A percentile compares a stretch with the other conserved stretches of the same genome.
Evolutionary conservation across 2,888 invertebrate species (phyloP).

Genomic region (Pollenia amentaria): DNA sequence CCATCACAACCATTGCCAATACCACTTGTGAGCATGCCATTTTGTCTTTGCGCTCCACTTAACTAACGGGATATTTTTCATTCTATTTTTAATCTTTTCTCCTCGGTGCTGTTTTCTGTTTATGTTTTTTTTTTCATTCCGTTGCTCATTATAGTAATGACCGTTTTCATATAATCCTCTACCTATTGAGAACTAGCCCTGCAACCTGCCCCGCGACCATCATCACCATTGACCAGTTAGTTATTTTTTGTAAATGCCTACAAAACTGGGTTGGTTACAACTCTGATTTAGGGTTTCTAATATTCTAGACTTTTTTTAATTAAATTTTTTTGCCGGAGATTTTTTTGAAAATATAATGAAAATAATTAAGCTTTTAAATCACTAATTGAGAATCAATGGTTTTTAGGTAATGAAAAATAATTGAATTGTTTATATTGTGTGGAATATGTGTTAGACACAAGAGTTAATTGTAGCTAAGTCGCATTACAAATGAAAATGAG

Average conservation of each 20-base stretch:
- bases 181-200: slow-evolving; percentile 5
- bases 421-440: no score
- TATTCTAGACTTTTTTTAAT: no score
- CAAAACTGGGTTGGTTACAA: slow-evolving; percentile 75
- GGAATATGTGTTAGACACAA: no score
- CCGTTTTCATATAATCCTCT: slow-evolving; percentile 78
- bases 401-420: no score
- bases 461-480: no score
- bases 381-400: no score
- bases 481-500: no score
- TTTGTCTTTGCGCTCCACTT: slow-evolving; percentile 52
- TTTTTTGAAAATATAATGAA: no score
- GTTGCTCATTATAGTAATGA: slow-evolving; percentile 82
- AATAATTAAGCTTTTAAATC: no score
- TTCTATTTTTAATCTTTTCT: slow-evolving; percentile 47
- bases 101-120: not conserved
- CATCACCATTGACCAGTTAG: slow-evolving; percentile 28
- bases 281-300: not conserved
- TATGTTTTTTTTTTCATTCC: slow-evolving; percentile 62
- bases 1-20: slow-evolving; percentile 1
- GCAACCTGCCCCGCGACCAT: slow-evolving; percentile 8
- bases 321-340: no score
- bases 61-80: slow-evolving; percentile 55
- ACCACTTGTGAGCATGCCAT: slow-evolving; percentile 51
- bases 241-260: slow-evolving; percentile 21